Evolutionary conservation across 2,888 invertebrate species (phyloP), one percentile per base, ranked within the genome.

Genomic region (Thecocarcelia acutangulata): DNA sequence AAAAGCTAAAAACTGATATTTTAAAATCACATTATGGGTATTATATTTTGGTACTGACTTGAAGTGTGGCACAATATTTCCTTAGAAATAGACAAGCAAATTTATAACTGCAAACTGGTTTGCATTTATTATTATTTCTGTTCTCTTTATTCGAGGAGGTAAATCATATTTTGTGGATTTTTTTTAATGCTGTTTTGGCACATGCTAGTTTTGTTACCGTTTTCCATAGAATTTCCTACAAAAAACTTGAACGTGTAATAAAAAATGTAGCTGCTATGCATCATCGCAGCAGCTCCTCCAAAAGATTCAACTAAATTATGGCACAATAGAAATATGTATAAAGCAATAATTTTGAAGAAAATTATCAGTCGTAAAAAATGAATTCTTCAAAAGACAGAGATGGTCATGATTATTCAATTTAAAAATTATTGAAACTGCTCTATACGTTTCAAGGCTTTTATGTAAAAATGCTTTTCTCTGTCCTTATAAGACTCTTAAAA

Each of bases 51-150:
- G 48, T 78, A 66, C 59, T 70, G 59, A 66, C 54, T 74, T 37
- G 64, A 74, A 52, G 74, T 73, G 78, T 77, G 68, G 75, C 80
- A 82, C 66, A 78, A 78, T 48, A 74, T 72, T 82, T 82, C 78
- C 70, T 78, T 78, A 56, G 75, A 82, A 82, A 77, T 33, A 80
- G 44, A 68, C 50, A 76, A 37, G 44, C 44, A 17, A 50, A 48
- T 19, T n/a, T 44, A 24, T 33, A 44, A 42, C 42, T 21, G 19
- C 56, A 75, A 76, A 79, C 66, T 54, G 66, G 59, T 66, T 40
- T 44, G 59, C n/a, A 59, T 68, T 61, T 33, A 19, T 42, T 59
- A 52, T 56, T 33, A 8, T 64, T 56, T 33, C 17, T 61, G 44
- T 44, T 56, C 9, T 19, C 9, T 76, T 76, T 61, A 54, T 56